phyloP scores from a whole-genome alignment of 1,140 invertebrate genomes.

The Venturia canescens region DNA sequence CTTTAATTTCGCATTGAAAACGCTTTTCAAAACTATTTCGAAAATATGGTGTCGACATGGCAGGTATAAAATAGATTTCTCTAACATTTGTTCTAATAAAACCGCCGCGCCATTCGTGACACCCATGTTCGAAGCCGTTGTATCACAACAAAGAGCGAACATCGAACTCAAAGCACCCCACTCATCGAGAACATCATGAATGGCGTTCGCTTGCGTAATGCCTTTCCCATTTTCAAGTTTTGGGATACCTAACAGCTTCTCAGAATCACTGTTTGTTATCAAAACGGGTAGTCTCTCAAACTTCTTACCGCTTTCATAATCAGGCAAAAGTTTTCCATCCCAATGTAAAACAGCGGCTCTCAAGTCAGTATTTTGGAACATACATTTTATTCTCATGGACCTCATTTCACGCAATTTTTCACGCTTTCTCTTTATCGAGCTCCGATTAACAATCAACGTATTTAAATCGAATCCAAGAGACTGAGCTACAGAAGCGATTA shows the following conservation, averaged over 20 bases:
- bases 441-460: neutral
- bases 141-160: constrained; percentile 63
- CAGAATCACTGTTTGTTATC: constrained; percentile 24
- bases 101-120: constrained; percentile 55
- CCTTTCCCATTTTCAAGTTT: constrained; percentile 59
- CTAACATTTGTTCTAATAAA: constrained; percentile 57
- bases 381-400: neutral
- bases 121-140: constrained; percentile 62
- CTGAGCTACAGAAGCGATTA: neutral
- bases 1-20: constrained; percentile 43
- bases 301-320: neutral
- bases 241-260: constrained; percentile 63
- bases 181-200: constrained; percentile 53
- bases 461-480: neutral
- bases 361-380: constrained; percentile 12
- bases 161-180: constrained; percentile 56
- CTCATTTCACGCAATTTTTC: neutral
- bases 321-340: constrained; percentile 15
- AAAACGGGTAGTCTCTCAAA: constrained; percentile 46
- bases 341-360: constrained; percentile 20
- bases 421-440: neutral
- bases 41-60: constrained; percentile 62
- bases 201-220: constrained; percentile 56
- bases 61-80: constrained; percentile 56
- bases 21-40: constrained; percentile 55